Conservation (phyloP, 2,113 vertebrate species). For the Malurus elegans region DNA sequence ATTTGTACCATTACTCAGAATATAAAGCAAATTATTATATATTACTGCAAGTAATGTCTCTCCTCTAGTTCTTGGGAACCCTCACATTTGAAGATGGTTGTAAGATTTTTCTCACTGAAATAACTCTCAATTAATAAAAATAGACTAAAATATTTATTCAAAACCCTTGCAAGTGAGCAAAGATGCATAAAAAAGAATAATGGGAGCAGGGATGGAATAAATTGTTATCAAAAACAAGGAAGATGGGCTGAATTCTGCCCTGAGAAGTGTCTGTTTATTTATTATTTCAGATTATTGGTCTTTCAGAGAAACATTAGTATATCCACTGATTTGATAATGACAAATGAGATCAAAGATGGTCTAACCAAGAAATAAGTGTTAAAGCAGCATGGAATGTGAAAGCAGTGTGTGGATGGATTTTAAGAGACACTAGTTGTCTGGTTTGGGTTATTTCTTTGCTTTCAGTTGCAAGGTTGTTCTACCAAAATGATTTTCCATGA, state of each 20-base stretch:
- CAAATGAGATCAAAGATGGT: constrained; percentile 38
- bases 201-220: not conserved
- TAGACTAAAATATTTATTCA: not conserved
- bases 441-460: constrained; percentile 42
- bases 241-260: not conserved
- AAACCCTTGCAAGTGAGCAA: not conserved
- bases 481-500: constrained; percentile 61
- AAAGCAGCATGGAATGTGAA: constrained; percentile 16
- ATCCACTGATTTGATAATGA: constrained; percentile 43
- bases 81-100: not conserved
- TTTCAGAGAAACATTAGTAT: constrained; percentile 35
- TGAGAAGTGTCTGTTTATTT: not conserved
- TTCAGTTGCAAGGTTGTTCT: constrained; percentile 56
- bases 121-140: not conserved
- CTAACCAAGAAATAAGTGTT: constrained; percentile 22
- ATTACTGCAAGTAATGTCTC: not conserved
- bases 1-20: not conserved
- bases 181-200: not conserved
- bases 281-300: constrained; percentile 4
- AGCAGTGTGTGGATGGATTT: constrained; percentile 17
- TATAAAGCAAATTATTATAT: not conserved
- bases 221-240: not conserved
- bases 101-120: not conserved
- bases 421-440: constrained; percentile 32
- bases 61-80: not conserved